These are phyloP conservation scores for Gorsachius magnificus DNA, from an alignment of 2,797 vertebrate genomes.

Conservation along the genomic window DNA sequence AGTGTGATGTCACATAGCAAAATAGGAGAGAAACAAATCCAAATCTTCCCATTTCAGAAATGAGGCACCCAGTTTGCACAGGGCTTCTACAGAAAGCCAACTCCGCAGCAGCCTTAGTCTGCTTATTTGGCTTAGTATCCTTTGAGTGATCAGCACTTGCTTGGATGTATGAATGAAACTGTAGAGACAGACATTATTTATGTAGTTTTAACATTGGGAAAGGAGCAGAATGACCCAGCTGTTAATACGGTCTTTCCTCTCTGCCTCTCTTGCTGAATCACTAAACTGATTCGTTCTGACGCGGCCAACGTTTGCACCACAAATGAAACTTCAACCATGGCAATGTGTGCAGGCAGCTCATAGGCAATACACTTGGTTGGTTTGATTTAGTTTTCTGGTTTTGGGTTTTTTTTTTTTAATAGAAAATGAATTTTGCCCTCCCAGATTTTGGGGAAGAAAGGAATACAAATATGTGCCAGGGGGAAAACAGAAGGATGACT, in stretches of 20 bases:
- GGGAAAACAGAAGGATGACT: background rate
- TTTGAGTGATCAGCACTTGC: background rate
- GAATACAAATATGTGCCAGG: background rate
- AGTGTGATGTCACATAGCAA: background rate
- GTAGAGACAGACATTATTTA: background rate
- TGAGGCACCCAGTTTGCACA: background rate
- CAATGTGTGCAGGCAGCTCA: background rate
- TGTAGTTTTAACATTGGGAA: background rate
- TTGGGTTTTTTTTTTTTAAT: background rate
- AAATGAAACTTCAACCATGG: background rate
- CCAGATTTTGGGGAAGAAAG: background rate
- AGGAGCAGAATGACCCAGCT: background rate
- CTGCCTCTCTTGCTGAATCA: background rate
- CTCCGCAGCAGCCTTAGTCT: background rate
- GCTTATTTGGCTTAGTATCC: background rate
- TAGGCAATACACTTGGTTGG: background rate
- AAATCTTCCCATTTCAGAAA: background rate
- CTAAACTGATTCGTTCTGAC: background rate
- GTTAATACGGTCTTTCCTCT: background rate
- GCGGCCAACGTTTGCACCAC: background rate
- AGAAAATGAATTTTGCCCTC: background rate
- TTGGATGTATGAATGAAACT: background rate
- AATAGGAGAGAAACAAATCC: background rate
- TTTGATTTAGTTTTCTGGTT: background rate
- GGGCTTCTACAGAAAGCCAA: background rate